phyloP scores from a whole-genome alignment of 2,797 vertebrate species.

The Pangasius mekongensis region DNA sequence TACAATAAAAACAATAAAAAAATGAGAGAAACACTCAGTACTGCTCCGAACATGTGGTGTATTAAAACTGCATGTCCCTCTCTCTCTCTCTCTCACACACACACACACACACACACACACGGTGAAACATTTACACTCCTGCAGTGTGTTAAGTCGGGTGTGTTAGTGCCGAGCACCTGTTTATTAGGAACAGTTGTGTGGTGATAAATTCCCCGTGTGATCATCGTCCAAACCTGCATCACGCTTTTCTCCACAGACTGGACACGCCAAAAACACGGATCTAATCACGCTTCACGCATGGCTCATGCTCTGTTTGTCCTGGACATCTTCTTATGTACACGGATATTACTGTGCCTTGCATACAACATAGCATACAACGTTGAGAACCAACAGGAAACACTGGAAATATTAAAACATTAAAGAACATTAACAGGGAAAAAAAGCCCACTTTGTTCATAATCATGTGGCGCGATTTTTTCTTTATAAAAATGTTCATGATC shows the following conservation, averaged over 20 bases:
- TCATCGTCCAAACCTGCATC: background rate
- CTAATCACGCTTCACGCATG: background rate
- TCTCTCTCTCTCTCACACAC: background rate
- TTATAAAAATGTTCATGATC: too few relatives aligned
- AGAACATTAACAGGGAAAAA: too few relatives aligned
- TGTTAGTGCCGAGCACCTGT: background rate
- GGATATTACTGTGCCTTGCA: background rate
- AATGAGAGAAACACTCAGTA: background rate
- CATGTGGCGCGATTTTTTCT: too few relatives aligned
- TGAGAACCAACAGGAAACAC: background rate
- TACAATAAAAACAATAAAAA: constrained; percentile 41
- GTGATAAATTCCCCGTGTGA: background rate
- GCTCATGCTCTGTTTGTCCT: background rate
- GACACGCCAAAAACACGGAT: background rate
- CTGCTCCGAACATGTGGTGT: constrained; percentile 1
- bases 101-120: constrained; percentile 7
- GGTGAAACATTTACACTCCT: background rate
- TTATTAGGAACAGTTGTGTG: background rate
- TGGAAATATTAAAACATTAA: background rate
- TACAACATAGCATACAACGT: too few relatives aligned
- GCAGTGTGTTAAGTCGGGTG: background rate
- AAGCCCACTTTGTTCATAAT: too few relatives aligned
- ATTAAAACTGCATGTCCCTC: constrained; percentile 5
- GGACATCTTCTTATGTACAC: background rate
- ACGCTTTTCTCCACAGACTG: background rate